These are phyloP conservation scores for Thripadectes ignobilis DNA, from an alignment of 2,797 vertebrate genomes.

Conservation along the genomic window DNA sequence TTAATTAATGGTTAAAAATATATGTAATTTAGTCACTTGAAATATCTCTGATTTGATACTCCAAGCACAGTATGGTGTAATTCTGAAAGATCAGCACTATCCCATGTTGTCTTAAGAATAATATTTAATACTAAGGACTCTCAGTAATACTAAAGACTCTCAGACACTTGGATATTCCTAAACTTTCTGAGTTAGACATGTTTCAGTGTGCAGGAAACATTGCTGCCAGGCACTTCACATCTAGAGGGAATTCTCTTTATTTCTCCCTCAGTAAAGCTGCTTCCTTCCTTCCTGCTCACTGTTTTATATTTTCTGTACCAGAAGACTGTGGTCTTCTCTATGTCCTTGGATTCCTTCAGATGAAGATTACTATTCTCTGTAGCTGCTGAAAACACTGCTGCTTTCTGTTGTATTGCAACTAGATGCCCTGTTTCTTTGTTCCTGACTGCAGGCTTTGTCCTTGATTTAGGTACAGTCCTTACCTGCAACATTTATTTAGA, in stretches of 20 bases:
- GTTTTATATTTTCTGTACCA: not conserved
- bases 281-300: too few species aligned
- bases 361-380: not conserved
- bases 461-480: not conserved
- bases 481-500: not conserved
- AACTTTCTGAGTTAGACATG: not conserved
- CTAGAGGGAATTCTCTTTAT: not conserved
- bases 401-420: not conserved
- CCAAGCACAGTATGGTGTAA: not conserved
- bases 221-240: not conserved
- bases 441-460: not conserved
- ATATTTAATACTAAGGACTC: not conserved
- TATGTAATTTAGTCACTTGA: not conserved
- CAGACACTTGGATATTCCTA: not conserved
- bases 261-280: not conserved
- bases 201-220: not conserved
- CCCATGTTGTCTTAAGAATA: not conserved
- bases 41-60: not conserved
- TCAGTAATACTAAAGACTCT: not conserved
- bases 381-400: not conserved
- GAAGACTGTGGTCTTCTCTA: not conserved
- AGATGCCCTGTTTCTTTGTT: not conserved
- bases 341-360: not conserved
- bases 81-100: not conserved
- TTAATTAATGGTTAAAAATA: not conserved